Evolutionary conservation across 2,797 vertebrate genomes (phyloP), one percentile per base, ranked within the genome.

Genomic region (Tarsius wallacei): DNA sequence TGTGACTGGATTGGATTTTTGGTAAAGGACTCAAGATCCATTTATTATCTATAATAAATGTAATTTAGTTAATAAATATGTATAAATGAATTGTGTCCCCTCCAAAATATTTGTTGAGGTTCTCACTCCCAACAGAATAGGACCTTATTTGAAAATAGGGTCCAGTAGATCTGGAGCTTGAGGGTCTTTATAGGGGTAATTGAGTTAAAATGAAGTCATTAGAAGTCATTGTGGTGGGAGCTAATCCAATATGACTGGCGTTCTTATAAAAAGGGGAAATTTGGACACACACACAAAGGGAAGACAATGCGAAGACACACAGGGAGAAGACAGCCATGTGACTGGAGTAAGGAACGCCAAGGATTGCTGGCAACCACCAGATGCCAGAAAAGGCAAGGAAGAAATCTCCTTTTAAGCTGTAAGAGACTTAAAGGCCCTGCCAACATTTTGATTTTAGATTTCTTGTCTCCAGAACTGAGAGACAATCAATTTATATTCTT

Each of bases 131-230:
- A 59, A 33, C 42, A 92, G 61, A 26, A n/a, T 89, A 7, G 36
- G 36, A 76, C n/a, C 31, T 36, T 71, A 51, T 66, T 87, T 83
- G 51, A 15, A 94, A 74, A 61, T 74, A 59, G 24, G 76, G 42
- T 42, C 42, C 42, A 42, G 42, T 6, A 42, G 42, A 42, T 42
- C 42, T 42, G 42, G 42, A 42, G 42, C 42, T 42, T 42, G 42
- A 42, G 42, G 42, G 2, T 78, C 61, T 96, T 78, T 74, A 55
- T 15, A 93, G 71, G 80, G 59, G 22, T 24, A 61, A 88, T 74
- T 22, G 57, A n/a, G 13, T 83, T 83, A 74, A 94, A 94, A 90
- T 87, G 74, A 78, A 14, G 76, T 59, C 76, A 90, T 42, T 61
- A 68, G 49, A 78, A 14, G 76, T 59, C 76, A 90, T 42, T 61